phyloP scores from a whole-genome alignment of 2,113 vertebrate species.

The Pseudopipra pipra region DNA sequence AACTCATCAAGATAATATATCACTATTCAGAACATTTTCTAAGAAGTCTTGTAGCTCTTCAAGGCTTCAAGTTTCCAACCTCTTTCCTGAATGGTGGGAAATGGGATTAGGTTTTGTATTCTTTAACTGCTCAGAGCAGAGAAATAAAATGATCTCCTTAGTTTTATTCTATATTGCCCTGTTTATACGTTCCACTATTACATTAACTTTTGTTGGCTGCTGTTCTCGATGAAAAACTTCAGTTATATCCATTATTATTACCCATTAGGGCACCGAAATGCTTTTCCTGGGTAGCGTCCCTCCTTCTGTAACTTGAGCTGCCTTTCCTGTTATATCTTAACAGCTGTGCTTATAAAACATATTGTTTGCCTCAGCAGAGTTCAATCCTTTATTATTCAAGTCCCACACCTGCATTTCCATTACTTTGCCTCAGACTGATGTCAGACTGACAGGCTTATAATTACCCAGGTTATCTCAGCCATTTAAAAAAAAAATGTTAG shows the following conservation, averaged over 20 bases:
- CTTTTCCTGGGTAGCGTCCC: neutral
- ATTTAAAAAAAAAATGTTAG: neutral
- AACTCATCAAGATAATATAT: neutral
- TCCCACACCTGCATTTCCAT: neutral
- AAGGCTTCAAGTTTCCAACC: neutral
- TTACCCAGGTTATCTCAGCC: neutral
- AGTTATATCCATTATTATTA: neutral
- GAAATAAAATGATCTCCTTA: neutral
- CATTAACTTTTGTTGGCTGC: neutral
- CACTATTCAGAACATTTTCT: neutral
- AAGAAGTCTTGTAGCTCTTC: neutral
- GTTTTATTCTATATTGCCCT: neutral
- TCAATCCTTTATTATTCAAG: neutral
- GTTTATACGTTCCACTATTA: neutral
- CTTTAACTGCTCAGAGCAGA: neutral
- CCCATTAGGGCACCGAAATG: neutral
- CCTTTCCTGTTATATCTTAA: neutral
- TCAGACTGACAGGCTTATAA: slow-evolving; percentile 16
- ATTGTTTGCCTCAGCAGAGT: neutral
- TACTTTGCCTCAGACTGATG: neutral
- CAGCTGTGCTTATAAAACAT: neutral
- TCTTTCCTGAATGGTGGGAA: neutral
- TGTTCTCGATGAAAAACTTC: neutral
- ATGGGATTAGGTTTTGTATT: neutral
- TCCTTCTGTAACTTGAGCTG: neutral